Evolutionary conservation across 2,797 vertebrate genomes (phyloP), one percentile per base, ranked within the genome.

Genomic region (Lepilemur septentrionalis): DNA sequence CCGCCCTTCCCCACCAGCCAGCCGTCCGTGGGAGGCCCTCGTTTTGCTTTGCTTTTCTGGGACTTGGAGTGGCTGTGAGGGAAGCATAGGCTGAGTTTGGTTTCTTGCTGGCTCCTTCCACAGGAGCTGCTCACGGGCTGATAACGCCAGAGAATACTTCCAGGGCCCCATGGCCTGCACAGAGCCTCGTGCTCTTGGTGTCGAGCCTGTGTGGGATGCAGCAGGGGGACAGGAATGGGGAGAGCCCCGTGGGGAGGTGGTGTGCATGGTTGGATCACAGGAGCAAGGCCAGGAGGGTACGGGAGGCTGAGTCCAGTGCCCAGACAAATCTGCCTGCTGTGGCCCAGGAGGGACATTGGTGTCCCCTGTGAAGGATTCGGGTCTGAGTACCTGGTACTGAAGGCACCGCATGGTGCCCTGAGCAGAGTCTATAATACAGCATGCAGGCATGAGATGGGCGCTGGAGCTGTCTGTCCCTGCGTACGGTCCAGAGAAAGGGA

Each of bases 41-140:
- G 0, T 55, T 78, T 50, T 48, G 48, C 80, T 83, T 65, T 88
- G 41, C 67, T 93, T 82, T 93, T 41, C 87, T 78, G 67, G 91
- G 81, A 76, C 67, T 46, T 63, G 50, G 52, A 70, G 63, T 73
- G 67, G 23, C 69, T 79, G 32, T 57, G 78, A 91, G 18, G 50
- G 72, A 93, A 63, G 81, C 35, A 12, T 23, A 72, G 86, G 72
- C 73, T 69, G 72, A 57, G 57, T 65, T 83, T 59, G 78, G 65
- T 65, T 89, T 46, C 52, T 79, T 82, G 61, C 78, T 75, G 52
- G 65, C 69, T 94, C 22, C 70, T 89, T 95, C 48, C n/a, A 4
- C 23, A 2, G 73, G 43, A 61, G 59, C 46, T 80, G 61, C 25
- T 30, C 23, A 5, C 55, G 35, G 52, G 78, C 93, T 72, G 28